These are phyloP conservation scores for Parapristionchus giblindavisi DNA, from an alignment of 2,888 invertebrate species.

Conservation along the genomic window DNA sequence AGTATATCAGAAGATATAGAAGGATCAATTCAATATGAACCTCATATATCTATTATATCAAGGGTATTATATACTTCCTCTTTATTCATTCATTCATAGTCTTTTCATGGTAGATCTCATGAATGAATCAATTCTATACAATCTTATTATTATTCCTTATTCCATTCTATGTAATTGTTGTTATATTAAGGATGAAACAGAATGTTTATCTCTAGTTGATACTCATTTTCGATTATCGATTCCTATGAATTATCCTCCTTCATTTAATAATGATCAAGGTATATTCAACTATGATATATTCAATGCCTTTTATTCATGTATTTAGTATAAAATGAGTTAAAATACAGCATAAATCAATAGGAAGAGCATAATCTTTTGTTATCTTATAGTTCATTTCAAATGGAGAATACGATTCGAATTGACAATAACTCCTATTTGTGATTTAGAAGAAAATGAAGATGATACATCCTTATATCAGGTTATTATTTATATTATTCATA, in stretches of 20 bases:
- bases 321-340: background rate
- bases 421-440: conserved; percentile 2
- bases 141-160: background rate
- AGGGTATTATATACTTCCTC: background rate
- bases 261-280: conserved; percentile 22
- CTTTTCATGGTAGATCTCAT: no score
- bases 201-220: background rate
- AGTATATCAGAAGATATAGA: conserved; percentile 5
- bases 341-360: background rate
- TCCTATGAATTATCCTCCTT: conserved; percentile 31
- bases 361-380: background rate
- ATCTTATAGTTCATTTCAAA: conserved; percentile 25
- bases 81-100: no score
- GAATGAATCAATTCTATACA: no score
- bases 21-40: background rate
- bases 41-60: background rate
- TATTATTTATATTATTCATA: no score
- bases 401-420: conserved; percentile 38
- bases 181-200: conserved; percentile 17
- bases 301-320: background rate
- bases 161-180: background rate
- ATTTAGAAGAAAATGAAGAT: conserved; percentile 15
- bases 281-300: background rate
- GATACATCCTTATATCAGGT: background rate
- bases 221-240: conserved; percentile 17